A percentile compares a stretch with the other conserved stretches of the same genome.
Conservation (phyloP, 2,797 vertebrate species). For the Eospalax fontanierii region DNA sequence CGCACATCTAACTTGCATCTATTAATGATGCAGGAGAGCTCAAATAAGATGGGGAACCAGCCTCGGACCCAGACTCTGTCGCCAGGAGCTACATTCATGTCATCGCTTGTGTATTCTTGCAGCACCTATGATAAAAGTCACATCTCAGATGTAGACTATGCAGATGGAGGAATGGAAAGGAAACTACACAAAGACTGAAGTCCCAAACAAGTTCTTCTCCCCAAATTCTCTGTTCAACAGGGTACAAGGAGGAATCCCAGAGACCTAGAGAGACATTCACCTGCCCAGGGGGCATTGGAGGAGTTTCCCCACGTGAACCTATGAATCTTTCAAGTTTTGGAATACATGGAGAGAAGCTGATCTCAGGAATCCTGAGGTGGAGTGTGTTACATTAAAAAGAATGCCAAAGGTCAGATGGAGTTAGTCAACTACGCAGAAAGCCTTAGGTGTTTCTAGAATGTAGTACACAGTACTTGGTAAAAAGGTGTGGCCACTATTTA, state of each 20-base stretch:
- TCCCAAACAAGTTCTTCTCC: not conserved
- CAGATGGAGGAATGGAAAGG: not conserved
- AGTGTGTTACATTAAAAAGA: not conserved
- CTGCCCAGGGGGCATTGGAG: not conserved
- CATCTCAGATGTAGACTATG: slow-evolving; percentile 29
- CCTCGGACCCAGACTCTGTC: slow-evolving; percentile 98
- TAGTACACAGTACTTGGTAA: not conserved
- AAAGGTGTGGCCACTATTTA: not conserved
- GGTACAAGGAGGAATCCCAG: not conserved
- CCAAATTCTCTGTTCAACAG: not conserved
- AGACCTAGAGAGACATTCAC: not conserved
- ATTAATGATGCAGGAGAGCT: slow-evolving; percentile 98
- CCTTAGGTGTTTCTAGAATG: not conserved
- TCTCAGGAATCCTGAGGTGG: not conserved
- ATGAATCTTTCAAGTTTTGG: not conserved
- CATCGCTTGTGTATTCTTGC: slow-evolving; percentile 97
- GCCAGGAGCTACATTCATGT: slow-evolving; percentile 97
- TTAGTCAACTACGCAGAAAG: not conserved
- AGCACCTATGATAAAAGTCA: slow-evolving; percentile 91
- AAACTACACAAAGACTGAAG: not conserved
- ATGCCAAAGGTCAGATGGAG: not conserved
- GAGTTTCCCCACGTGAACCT: not conserved
- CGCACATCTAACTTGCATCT: slow-evolving; percentile 97
- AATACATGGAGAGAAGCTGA: not conserved
- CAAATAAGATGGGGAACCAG: slow-evolving; percentile 98